Evolutionary conservation across 1,140 invertebrate genomes (phyloP).

Genomic region (Ectropis grisescens): DNA sequence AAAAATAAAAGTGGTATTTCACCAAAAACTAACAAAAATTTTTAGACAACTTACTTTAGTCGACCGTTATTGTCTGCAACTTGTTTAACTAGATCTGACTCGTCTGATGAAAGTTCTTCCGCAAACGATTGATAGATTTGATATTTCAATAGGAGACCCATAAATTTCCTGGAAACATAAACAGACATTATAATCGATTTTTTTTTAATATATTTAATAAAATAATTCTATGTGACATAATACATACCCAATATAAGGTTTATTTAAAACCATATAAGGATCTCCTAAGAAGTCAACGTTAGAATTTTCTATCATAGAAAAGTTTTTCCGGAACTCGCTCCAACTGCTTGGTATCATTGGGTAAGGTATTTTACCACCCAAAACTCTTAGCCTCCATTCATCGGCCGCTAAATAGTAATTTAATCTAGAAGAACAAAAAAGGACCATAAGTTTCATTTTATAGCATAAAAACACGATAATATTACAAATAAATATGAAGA

Average conservation of each 20-base stretch:
- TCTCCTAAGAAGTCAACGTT: slow-evolving; percentile 70
- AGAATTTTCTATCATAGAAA: slow-evolving; percentile 46
- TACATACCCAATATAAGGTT: slow-evolving; percentile 73
- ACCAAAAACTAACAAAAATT: no score
- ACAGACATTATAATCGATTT: slow-evolving; percentile 1
- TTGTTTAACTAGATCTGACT: slow-evolving; percentile 42
- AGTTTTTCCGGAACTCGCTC: slow-evolving; percentile 64
- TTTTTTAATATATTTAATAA: background rate
- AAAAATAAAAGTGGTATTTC: no score
- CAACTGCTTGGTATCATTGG: slow-evolving; percentile 56
- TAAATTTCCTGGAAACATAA: slow-evolving; percentile 45
- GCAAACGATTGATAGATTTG: slow-evolving; percentile 60
- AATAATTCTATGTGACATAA: no score
- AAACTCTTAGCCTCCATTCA: slow-evolving; percentile 71
- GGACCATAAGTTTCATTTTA: no score
- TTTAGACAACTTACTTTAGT: slow-evolving; percentile 52
- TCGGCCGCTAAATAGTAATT: slow-evolving; percentile 74
- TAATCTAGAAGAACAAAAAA: slow-evolving; percentile 50
- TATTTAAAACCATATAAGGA: slow-evolving; percentile 68
- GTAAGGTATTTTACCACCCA: slow-evolving; percentile 55
- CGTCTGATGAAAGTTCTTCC: slow-evolving; percentile 50
- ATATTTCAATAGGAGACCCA: slow-evolving; percentile 55
- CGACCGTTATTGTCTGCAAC: slow-evolving; percentile 40
- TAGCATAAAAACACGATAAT: no score
- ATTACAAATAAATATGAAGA: no score